These are phyloP conservation scores for Hemicordylus capensis DNA, from an alignment of 2,113 vertebrate species.

Conservation along the genomic window DNA sequence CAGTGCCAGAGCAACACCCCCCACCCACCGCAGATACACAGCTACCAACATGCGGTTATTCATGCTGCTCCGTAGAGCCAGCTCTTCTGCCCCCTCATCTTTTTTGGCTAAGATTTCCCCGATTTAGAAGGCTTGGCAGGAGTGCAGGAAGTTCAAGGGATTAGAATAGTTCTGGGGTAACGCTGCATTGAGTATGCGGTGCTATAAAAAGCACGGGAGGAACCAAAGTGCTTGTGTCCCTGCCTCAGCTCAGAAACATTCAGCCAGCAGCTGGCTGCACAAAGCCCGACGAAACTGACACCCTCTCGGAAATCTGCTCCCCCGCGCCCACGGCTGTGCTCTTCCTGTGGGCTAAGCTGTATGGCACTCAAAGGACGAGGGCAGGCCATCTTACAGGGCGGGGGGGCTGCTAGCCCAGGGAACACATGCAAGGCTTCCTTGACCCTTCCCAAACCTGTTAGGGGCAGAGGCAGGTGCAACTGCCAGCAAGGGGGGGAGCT, in stretches of 20 bases:
- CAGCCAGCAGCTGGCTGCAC: not conserved
- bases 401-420: not conserved
- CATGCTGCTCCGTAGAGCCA: too few species aligned
- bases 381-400: not conserved
- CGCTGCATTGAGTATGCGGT: accelerated
- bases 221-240: not conserved
- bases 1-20: not conserved
- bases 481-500: not conserved
- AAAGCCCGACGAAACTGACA: not conserved
- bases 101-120: not conserved
- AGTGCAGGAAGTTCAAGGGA: accelerated
- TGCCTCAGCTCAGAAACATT: not conserved
- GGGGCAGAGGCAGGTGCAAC: too few species aligned
- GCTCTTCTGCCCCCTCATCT: not conserved
- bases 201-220: not conserved
- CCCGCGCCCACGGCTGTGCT: not conserved
- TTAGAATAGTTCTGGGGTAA: not conserved
- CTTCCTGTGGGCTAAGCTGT: not conserved
- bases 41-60: too few species aligned
- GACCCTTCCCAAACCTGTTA: not conserved
- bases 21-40: not conserved
- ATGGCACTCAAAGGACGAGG: not conserved
- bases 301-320: not conserved
- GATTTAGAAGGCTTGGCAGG: not conserved
- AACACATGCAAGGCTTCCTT: not conserved